phyloP scores from a whole-genome alignment of 2,888 invertebrate genomes.

The Ceramica pisi region DNA sequence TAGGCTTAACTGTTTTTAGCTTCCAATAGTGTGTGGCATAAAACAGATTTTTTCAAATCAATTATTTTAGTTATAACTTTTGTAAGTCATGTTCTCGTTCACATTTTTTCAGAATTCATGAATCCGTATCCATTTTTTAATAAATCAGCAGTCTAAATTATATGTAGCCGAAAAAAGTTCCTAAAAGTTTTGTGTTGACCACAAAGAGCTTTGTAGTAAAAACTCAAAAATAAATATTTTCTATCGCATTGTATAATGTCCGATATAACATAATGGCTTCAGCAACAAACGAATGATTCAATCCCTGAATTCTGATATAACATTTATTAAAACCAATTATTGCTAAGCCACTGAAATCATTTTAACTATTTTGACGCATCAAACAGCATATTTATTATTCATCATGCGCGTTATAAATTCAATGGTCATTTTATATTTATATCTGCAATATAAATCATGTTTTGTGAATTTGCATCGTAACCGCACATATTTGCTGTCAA shows the following conservation, averaged over 20 bases:
- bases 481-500: neutral
- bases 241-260: neutral
- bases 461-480: neutral
- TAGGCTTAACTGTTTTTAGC: too few species aligned
- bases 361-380: slow-evolving; percentile 15
- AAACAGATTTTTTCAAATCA: too few species aligned
- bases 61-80: too few species aligned
- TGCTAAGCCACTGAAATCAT: slow-evolving; percentile 36
- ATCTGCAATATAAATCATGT: neutral
- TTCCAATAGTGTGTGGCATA: too few species aligned
- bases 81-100: too few species aligned
- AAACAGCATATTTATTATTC: slow-evolving; percentile 22
- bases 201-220: neutral
- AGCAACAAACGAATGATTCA: slow-evolving; percentile 17
- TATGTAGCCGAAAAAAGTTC: neutral
- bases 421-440: neutral
- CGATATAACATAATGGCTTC: neutral
- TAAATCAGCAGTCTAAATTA: neutral
- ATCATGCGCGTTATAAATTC: slow-evolving; percentile 10
- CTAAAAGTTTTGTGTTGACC: neutral
- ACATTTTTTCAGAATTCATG: neutral
- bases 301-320: neutral
- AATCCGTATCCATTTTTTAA: neutral
- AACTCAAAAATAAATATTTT: too few species aligned
- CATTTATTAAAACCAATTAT: slow-evolving; percentile 30